These are phyloP conservation scores for Solenopsis fugax DNA, from an alignment of 1,140 invertebrate species.

Conservation along the genomic window DNA sequence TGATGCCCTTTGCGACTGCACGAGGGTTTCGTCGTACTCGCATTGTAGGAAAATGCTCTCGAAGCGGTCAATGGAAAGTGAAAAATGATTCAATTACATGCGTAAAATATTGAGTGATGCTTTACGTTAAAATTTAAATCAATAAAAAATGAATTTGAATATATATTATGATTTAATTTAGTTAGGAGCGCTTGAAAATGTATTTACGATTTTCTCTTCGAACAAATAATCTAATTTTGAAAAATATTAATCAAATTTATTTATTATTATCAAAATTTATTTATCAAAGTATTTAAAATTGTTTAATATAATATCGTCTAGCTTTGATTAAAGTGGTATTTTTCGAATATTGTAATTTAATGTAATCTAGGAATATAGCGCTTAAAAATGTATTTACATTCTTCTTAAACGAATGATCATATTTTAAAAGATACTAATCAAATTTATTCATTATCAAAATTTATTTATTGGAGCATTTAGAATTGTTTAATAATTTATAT, in stretches of 20 bases:
- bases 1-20: background rate
- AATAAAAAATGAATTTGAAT: background rate
- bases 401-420: background rate
- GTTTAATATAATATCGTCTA: slow-evolving; percentile 19
- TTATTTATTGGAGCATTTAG: background rate
- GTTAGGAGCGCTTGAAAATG: background rate
- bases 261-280: background rate
- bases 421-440: background rate
- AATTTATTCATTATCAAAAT: background rate
- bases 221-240: background rate
- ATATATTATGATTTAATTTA: background rate
- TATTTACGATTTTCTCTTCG: background rate
- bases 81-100: background rate
- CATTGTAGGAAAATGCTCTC: background rate
- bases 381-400: background rate
- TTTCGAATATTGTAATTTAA: background rate
- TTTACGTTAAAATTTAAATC: too few species aligned
- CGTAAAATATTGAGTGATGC: background rate
- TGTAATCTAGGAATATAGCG: too few species aligned
- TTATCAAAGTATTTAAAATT: background rate
- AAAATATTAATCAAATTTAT: background rate
- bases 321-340: background rate
- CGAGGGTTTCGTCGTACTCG: background rate
- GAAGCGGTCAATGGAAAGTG: background rate
- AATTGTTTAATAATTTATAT: slow-evolving; percentile 3